Evolutionary conservation across 2,113 vertebrate species (phyloP), one percentile per base, ranked within the genome.

Genomic region (Xiphorhynchus elegans): DNA sequence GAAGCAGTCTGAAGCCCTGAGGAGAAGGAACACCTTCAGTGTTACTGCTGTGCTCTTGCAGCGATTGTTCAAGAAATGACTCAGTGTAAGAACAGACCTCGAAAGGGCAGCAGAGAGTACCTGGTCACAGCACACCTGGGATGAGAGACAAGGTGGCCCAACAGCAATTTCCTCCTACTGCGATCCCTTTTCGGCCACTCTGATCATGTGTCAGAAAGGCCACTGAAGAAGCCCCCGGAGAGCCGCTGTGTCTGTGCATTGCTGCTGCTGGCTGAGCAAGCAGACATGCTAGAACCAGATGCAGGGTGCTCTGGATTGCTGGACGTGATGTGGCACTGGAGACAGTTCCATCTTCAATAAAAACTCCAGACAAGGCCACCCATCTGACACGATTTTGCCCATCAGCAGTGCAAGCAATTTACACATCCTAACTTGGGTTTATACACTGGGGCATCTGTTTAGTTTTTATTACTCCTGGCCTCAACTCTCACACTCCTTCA

Each of bases 401-500:
- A 63, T 86, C n/a, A 64, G 82, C 47, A 63, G 59, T 5, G 17
- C 63, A 50, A 35, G 55, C 68, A 80, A 95, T 89, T 92, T 87
- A 83, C 50, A 84, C 7, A 23, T 52, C 76, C 70, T 87, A 94
- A 60, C 66, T 93, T 9, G 5, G 73, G 78, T 73, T 68, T 85
- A 63, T 80, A 58, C 53, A 75, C 76, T 68, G 52, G 92, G 93
- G 84, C 94, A 96, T 88, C 95, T 97, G 96, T 76, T 94, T 79
- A 40, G 2, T n/a, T 93, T 91, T 96, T 87, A 96, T 86, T 87
- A 96, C 96, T 93, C 70, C 92, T 92, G 95, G 94, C 90, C 91
- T 82, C 93, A 92, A 87, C 92, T 90, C 68, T 85, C 89, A 67
- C 55, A 69, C 88, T 97, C 97, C 97, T 98, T 97, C 97, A 98